These are phyloP conservation scores for Sarotherodon lohbergeri DNA, from an alignment of 2,113 vertebrate species.

Conservation along the genomic window DNA sequence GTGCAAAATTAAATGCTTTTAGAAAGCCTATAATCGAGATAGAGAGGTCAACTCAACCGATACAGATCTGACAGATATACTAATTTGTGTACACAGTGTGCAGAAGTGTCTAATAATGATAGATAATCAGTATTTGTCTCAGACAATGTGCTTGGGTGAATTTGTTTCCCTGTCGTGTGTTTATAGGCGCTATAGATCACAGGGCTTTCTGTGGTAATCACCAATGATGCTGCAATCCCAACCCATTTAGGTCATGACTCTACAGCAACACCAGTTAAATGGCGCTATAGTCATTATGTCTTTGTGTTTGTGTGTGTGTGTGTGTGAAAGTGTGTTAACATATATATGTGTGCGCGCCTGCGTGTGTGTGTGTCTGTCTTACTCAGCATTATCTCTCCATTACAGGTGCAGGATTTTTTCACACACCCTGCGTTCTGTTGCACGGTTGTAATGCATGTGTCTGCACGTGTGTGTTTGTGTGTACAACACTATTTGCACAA, in stretches of 20 bases:
- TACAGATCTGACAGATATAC: not conserved
- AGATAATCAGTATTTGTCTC: not conserved
- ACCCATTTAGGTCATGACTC: slow-evolving; percentile 50
- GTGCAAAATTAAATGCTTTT: not conserved
- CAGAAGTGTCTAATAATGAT: not conserved
- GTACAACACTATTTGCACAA: slow-evolving; percentile 38
- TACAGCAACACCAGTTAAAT: slow-evolving; percentile 32
- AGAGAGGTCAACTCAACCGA: not conserved
- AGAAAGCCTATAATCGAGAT: not conserved
- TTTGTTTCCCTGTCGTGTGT: slow-evolving; percentile 8
- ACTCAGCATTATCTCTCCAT: slow-evolving; percentile 63
- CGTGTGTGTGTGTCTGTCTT: slow-evolving; percentile 20
- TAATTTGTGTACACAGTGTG: not conserved
- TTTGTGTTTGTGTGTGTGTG: not conserved
- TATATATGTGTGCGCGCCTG: not conserved
- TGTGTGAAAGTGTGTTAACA: not conserved
- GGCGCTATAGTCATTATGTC: slow-evolving; percentile 45
- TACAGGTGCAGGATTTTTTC: slow-evolving; percentile 52
- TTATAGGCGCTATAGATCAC: slow-evolving; percentile 45
- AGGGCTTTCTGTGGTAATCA: slow-evolving; percentile 48
- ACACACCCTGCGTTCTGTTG: slow-evolving; percentile 10
- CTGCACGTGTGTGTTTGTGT: slow-evolving; percentile 29
- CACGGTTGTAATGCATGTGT: slow-evolving; percentile 10
- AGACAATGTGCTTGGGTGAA: not conserved
- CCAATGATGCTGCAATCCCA: slow-evolving; percentile 52